A percentile compares a stretch with the other conserved stretches of the same genome.
These are phyloP conservation scores for Oncopodura yosiiana DNA, from an alignment of 1,140 invertebrate species.

Conservation along the genomic window DNA sequence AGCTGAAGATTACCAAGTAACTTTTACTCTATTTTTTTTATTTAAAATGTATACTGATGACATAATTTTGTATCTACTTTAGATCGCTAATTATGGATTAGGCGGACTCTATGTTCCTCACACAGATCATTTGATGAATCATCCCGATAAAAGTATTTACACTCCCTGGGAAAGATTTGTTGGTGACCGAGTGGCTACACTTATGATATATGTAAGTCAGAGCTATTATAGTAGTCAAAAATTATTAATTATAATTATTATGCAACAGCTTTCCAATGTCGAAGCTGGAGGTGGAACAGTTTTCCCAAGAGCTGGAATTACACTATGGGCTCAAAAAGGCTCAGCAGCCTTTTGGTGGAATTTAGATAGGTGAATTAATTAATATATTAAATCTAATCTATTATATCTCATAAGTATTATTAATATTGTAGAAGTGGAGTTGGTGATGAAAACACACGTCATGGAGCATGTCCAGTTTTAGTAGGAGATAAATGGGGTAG, in stretches of 20 bases:
- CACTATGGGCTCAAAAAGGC: conserved; percentile 40
- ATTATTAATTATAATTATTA: conserved; percentile 9
- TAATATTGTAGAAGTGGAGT: too few relatives aligned
- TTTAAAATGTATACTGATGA: neutral
- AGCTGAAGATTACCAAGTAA: conserved; percentile 37
- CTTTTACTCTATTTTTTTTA: neutral
- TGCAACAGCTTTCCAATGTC: conserved; percentile 41
- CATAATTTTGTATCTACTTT: conserved; percentile 11
- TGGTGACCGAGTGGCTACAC: conserved; percentile 50
- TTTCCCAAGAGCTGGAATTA: conserved; percentile 40
- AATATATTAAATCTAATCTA: too few relatives aligned
- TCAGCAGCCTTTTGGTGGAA: conserved; percentile 47
- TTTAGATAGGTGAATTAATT: too few relatives aligned
- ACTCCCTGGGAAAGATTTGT: conserved; percentile 37
- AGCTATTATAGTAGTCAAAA: conserved; percentile 3
- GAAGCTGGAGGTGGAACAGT: conserved; percentile 43
- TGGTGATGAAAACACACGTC: conserved; percentile 42
- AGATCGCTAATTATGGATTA: conserved; percentile 53
- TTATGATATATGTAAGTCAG: conserved; percentile 49
- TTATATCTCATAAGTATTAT: too few relatives aligned
- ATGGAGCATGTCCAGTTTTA: conserved; percentile 47
- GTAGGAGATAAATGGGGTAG: conserved; percentile 47
- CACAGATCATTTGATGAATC: conserved; percentile 46
- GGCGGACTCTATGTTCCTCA: conserved; percentile 57
- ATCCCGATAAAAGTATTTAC: conserved; percentile 38